Percentiles rank a stretch among this genome's conserved stretches.
Conservation (phyloP, 2,797 vertebrate species). For the Sebastes oblongus region DNA sequence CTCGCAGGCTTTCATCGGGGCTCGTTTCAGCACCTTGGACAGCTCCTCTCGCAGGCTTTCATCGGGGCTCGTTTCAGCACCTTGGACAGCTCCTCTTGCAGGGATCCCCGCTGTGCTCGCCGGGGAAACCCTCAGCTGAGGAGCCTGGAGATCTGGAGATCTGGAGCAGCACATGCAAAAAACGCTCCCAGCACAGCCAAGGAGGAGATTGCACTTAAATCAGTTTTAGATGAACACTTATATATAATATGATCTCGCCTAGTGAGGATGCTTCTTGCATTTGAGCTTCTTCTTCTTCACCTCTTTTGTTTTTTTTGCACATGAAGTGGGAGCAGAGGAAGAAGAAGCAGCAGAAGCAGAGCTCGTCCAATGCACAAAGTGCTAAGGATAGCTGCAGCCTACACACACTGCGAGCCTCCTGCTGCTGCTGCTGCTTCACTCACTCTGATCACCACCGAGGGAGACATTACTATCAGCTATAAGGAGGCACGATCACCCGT, state of each 20-base stretch:
- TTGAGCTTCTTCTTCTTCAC: constrained; percentile 30
- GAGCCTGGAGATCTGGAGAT: constrained; percentile 51
- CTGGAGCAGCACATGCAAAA: constrained; percentile 33
- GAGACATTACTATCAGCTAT: constrained; percentile 64
- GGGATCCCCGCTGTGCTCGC: constrained; percentile 75
- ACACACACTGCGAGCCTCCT: too few relatives aligned
- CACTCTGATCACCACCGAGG: constrained; percentile 64
- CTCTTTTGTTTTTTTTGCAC: constrained; percentile 47
- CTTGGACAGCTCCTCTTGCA: constrained; percentile 74
- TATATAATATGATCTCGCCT: constrained; percentile 45
- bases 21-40: constrained; percentile 75
- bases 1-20: constrained; percentile 45
- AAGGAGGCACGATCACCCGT: constrained; percentile 50
- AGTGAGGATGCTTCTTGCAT: constrained; percentile 63
- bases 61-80: constrained; percentile 62
- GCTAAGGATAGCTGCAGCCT: constrained; percentile 74
- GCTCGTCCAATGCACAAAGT: constrained; percentile 65
- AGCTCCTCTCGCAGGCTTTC: constrained; percentile 57
- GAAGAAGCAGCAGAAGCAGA: constrained; percentile 20
- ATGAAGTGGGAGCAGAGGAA: constrained; percentile 44
- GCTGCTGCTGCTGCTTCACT: constrained; percentile 60
- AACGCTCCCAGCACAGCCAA: neutral
- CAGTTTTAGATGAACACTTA: constrained; percentile 10
- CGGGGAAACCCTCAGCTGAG: constrained; percentile 74
- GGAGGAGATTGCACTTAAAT: constrained; percentile 12